These are phyloP conservation scores for Gymnogyps californianus DNA, from an alignment of 2,113 vertebrate genomes.

Conservation along the genomic window DNA sequence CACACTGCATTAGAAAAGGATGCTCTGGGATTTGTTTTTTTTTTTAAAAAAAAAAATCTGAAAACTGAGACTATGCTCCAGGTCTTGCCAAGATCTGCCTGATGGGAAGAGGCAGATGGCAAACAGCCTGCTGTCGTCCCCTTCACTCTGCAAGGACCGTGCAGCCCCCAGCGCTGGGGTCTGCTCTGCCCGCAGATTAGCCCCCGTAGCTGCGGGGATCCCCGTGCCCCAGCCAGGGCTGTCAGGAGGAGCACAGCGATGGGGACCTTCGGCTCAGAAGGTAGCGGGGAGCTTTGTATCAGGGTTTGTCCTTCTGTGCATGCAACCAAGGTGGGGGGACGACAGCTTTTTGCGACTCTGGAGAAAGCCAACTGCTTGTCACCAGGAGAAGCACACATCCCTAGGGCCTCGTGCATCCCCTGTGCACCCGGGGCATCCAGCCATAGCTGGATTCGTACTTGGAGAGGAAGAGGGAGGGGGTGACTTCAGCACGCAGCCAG, in stretches of 20 bases:
- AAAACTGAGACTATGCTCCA: background rate
- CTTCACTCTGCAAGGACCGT: background rate
- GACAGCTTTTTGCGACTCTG: background rate
- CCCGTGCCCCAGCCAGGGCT: background rate
- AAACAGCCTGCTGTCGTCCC: background rate
- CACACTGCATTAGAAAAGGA: background rate
- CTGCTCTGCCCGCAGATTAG: background rate
- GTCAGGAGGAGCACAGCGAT: background rate
- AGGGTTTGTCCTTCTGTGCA: background rate
- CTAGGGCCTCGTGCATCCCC: background rate
- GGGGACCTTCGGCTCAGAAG: background rate
- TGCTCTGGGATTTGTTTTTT: background rate
- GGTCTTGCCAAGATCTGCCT: background rate
- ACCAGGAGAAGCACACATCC: background rate
- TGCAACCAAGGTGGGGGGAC: too few relatives aligned
- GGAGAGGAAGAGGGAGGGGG: background rate
- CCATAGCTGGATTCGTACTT: accelerated
- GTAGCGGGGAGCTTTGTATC: background rate
- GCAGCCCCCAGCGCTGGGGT: accelerated
- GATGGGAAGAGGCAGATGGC: background rate
- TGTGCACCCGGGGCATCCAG: background rate
- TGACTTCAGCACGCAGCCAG: background rate
- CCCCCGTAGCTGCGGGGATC: accelerated
- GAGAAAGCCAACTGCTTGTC: background rate
- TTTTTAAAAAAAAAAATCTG: background rate